phyloP scores from a whole-genome alignment of 1,140 invertebrate genomes.

The Papilio dardanus region DNA sequence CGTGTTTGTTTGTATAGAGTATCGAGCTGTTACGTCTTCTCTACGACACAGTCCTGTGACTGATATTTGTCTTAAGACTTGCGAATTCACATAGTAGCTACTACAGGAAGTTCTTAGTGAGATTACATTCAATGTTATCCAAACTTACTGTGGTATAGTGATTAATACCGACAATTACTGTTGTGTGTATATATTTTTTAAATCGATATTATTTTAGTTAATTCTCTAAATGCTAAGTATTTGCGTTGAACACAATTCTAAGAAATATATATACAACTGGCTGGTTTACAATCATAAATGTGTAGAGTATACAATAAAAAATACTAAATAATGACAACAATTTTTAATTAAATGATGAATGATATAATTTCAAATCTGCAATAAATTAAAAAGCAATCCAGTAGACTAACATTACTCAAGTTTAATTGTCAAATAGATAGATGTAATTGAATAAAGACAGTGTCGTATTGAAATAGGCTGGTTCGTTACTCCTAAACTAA shows the following conservation, averaged over 20 bases:
- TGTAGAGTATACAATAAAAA: no score
- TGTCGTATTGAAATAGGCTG: constrained; percentile 24
- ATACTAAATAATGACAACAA: neutral
- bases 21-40: constrained; percentile 54
- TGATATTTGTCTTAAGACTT: constrained; percentile 40
- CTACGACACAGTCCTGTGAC: constrained; percentile 51
- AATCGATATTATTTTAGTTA: no score
- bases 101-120: neutral
- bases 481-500: constrained; percentile 67
- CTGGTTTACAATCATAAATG: no score
- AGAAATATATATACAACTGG: no score
- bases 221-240: no score
- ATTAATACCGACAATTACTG: no score
- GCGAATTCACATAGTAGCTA: constrained; percentile 11
- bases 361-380: neutral
- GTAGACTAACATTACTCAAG: neutral
- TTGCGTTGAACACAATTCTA: no score
- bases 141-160: neutral
- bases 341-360: neutral
- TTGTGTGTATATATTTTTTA: no score
- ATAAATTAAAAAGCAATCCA: neutral
- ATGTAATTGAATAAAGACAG: constrained; percentile 29
- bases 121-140: neutral
- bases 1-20: constrained; percentile 59
- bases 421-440: constrained; percentile 18